A percentile compares a stretch with the other conserved stretches of the same genome.
Evolutionary conservation across 2,113 vertebrate species (phyloP).

Genomic region (Mustelus asterias): DNA sequence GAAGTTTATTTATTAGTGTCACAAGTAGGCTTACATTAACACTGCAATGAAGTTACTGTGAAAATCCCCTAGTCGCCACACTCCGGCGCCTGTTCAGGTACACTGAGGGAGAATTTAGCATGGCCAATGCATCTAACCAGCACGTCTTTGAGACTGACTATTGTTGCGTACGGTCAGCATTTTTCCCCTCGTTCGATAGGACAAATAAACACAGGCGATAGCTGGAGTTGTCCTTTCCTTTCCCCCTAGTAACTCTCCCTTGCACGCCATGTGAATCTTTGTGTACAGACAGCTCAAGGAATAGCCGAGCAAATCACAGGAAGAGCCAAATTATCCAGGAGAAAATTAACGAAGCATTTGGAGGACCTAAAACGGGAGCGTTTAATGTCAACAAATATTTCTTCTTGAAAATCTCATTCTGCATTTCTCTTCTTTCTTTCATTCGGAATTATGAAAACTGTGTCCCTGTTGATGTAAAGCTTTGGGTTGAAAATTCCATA

Average conservation of each 20-base stretch:
- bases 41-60: no score
- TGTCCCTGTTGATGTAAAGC: neutral
- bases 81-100: no score
- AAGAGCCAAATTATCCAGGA: neutral
- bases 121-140: no score
- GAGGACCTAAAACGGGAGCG: neutral
- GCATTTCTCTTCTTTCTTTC: neutral
- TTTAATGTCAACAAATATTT: neutral
- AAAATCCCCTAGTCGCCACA: no score
- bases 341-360: neutral
- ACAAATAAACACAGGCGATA: neutral
- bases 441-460: neutral
- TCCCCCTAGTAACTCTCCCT: neutral
- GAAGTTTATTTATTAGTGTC: no score
- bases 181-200: no score
- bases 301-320: conserved; percentile 3
- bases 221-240: neutral
- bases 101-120: no score
- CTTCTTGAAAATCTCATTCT: neutral
- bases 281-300: neutral
- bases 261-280: neutral
- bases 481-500: neutral
- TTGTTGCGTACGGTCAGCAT: neutral
- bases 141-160: neutral
- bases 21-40: no score